Conservation (phyloP, 92 coral and sea anemone genomes). For the Zoanthus gigantus region DNA sequence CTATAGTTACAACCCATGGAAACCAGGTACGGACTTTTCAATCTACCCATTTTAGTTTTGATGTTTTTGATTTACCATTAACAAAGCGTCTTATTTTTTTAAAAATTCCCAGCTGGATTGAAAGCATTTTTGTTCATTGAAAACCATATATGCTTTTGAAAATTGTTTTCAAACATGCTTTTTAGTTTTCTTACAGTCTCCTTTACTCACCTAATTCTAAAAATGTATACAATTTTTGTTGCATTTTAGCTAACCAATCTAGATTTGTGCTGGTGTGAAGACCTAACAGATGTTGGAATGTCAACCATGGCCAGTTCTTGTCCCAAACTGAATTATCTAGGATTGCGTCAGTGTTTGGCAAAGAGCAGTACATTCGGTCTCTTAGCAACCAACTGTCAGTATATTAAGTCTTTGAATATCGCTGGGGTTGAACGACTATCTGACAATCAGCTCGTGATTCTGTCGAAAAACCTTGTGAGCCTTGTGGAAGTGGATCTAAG, state of each 20-base stretch:
- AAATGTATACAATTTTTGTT: not conserved
- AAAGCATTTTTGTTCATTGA: no score
- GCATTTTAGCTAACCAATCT: conserved; percentile 65
- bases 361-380: conserved; percentile 58
- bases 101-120: no score
- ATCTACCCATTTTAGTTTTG: not conserved
- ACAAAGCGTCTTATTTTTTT: no score
- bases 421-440: conserved; percentile 72
- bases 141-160: no score
- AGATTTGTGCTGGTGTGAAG: conserved; percentile 92
- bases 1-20: conserved; percentile 62
- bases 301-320: conserved; percentile 67
- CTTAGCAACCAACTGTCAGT: conserved; percentile 64
- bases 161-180: no score
- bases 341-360: conserved; percentile 80
- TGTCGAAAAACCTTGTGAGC: conserved; percentile 73
- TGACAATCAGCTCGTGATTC: conserved; percentile 61
- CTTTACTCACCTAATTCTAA: no score
- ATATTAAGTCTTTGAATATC: conserved; percentile 70
- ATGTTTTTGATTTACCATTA: no score
- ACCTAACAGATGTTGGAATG: conserved; percentile 79
- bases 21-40: conserved; percentile 46
- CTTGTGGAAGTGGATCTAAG: conserved; percentile 76
- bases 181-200: no score
- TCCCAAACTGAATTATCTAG: conserved; percentile 57